A percentile compares a stretch with the other conserved stretches of the same genome.
These are phyloP conservation scores for Lagria hirta DNA, from an alignment of 2,888 invertebrate species.

Conservation along the genomic window DNA sequence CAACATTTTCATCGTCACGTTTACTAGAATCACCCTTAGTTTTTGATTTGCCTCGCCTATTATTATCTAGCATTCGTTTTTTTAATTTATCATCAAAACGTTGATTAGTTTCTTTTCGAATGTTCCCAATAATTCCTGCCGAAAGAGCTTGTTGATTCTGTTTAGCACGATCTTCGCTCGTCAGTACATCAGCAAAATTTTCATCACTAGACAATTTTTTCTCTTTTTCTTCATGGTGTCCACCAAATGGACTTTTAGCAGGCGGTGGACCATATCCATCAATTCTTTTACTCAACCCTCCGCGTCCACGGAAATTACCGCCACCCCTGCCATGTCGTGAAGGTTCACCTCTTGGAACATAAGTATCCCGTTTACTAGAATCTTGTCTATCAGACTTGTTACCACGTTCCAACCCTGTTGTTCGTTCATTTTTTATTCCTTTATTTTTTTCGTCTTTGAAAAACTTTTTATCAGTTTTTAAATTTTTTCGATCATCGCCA, in stretches of 20 bases:
- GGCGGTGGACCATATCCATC: slow-evolving; percentile 81
- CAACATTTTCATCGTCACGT: slow-evolving; percentile 58
- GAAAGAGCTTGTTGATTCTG: slow-evolving; percentile 67
- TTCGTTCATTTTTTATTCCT: slow-evolving; percentile 34
- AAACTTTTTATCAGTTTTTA: slow-evolving; percentile 55
- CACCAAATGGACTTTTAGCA: slow-evolving; percentile 73
- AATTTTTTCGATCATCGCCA: slow-evolving; percentile 57
- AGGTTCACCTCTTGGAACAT: slow-evolving; percentile 86
- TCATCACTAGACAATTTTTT: slow-evolving; percentile 43
- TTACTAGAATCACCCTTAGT: slow-evolving; percentile 46
- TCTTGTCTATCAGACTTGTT: slow-evolving; percentile 46
- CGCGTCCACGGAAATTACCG: slow-evolving; percentile 44
- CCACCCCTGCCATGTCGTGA: slow-evolving; percentile 81
- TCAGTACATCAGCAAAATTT: slow-evolving; percentile 29
- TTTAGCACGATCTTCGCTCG: slow-evolving; percentile 66
- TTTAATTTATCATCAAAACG: slow-evolving; percentile 31
- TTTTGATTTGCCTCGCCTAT: slow-evolving; percentile 46
- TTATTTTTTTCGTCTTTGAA: slow-evolving; percentile 64
- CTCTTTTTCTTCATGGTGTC: slow-evolving; percentile 49
- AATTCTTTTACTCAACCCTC: slow-evolving; percentile 63
- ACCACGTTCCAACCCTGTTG: slow-evolving; percentile 36
- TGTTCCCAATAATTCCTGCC: slow-evolving; percentile 62
- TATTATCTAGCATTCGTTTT: slow-evolving; percentile 45
- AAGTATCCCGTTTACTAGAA: slow-evolving; percentile 63
- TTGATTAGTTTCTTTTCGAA: slow-evolving; percentile 30